Evolutionary conservation across 2,888 invertebrate species (phyloP).

Genomic region (Hydraecia micacea): DNA sequence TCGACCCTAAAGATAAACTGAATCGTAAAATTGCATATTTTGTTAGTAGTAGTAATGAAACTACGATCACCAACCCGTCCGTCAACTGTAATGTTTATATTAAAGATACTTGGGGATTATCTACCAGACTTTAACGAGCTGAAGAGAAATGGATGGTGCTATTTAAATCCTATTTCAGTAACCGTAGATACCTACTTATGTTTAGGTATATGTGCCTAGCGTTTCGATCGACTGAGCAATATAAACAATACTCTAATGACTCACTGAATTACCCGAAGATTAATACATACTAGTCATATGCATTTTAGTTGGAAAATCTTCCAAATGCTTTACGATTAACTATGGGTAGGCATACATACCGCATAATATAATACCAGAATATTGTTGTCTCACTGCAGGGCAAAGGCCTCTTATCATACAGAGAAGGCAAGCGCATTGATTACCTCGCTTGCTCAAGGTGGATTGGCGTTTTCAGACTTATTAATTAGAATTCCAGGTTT

Average conservation of each 20-base stretch:
- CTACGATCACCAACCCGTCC: background rate
- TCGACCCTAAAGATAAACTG: background rate
- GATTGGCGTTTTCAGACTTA: background rate
- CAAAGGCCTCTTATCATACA: background rate
- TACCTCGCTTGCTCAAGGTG: background rate
- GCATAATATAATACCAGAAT: background rate
- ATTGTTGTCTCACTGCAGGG: background rate
- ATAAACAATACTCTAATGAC: conserved; percentile 52
- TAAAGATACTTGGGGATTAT: background rate
- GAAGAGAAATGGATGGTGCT: conserved; percentile 10
- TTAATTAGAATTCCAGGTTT: no score
- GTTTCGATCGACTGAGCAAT: conserved; percentile 35
- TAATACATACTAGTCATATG: conserved; percentile 33
- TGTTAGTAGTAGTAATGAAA: conserved; percentile 4
- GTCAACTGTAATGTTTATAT: conserved; percentile 4
- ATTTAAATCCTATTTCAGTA: conserved; percentile 39
- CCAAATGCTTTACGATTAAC: background rate
- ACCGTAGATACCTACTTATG: conserved; percentile 2
- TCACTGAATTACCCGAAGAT: conserved; percentile 50
- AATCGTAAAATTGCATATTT: background rate
- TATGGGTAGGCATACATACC: background rate
- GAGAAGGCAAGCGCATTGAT: background rate
- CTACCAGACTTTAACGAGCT: conserved; percentile 8
- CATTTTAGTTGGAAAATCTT: conserved; percentile 31
- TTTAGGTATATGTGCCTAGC: conserved; percentile 11